Evolutionary conservation across 2,113 vertebrate species (phyloP).

Genomic region (Canis aureus): DNA sequence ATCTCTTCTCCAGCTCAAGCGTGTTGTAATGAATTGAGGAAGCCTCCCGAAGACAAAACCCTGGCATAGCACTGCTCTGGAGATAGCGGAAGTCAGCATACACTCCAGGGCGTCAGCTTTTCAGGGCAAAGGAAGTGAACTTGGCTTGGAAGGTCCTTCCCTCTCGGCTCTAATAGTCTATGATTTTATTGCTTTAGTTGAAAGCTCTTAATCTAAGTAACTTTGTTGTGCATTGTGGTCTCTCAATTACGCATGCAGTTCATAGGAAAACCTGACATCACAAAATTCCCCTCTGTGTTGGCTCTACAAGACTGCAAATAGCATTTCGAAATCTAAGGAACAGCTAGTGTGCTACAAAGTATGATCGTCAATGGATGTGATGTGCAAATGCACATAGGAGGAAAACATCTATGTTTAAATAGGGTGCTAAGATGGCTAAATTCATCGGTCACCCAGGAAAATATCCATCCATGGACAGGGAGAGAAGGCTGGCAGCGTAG

Average conservation of each 20-base stretch:
- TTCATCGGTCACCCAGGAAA: not conserved
- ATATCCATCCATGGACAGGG: not conserved
- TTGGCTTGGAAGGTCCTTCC: not conserved
- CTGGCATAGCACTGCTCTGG: not conserved
- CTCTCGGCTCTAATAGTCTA: not conserved
- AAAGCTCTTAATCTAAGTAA: not conserved
- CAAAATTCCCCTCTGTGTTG: conserved; percentile 56
- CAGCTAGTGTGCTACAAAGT: not conserved
- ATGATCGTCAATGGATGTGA: not conserved
- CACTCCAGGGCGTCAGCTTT: not conserved
- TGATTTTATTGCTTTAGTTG: not conserved
- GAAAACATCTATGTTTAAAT: not conserved
- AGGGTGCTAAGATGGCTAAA: not conserved
- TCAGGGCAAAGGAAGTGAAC: not conserved
- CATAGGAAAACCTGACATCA: conserved; percentile 68
- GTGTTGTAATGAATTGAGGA: not conserved
- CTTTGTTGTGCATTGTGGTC: not conserved
- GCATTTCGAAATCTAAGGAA: conserved; percentile 13
- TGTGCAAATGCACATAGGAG: not conserved
- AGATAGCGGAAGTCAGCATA: not conserved
- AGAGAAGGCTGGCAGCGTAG: not conserved
- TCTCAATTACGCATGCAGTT: not conserved
- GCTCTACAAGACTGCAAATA: not conserved
- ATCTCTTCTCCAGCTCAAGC: not conserved
- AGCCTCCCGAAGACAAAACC: not conserved